Evolutionary conservation across 2,113 vertebrate genomes (phyloP), one percentile per base, ranked within the genome.

Genomic region (Eudyptes chrysolophus): DNA sequence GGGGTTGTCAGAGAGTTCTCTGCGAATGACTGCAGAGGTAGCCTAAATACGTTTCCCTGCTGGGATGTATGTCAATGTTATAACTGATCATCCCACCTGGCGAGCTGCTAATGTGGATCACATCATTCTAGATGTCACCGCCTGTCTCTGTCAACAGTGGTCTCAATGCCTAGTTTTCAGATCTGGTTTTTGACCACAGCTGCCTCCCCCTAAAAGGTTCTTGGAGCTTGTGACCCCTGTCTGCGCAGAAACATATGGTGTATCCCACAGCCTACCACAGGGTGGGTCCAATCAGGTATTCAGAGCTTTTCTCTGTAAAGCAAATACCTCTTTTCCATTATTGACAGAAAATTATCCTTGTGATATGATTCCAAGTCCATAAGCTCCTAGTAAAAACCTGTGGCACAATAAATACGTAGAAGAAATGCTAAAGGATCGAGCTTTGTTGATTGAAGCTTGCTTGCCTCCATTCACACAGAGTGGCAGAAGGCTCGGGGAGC

Each of bases 241-340:
- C 25, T 34, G 57, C 44, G 26, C 38, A 57, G 48, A 82, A 30
- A 6, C 5, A 0, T 44, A 6, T 0, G 0, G 22, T 72, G 16
- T 75, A 25, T 78, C 32, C n/a, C 65, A 61, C 27, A 61, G 75
- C 25, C 40, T 16, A 13, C 86, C 24, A 16, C 11, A 52, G 42
- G 6, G 8, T 81, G 22, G 44, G n/a, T 49, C 54, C 42, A 60
- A 12, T 72, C 40, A 55, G 48, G 55, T 48, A 36, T 38, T 75
- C 60, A 68, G 64, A 84, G 17, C 26, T 71, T 81, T 84, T 76
- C 34, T 60, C 83, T 87, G 19, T 75, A 40, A 84, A 46, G 29
- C 22, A 55, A 87, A 21, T 60, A 34, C 14, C 72, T 94, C 2
- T 84, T 74, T 84, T 91, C 15, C 18, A 3, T 89, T 82, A 40